These are phyloP conservation scores for Thripadectes ignobilis DNA, from an alignment of 2,797 vertebrate genomes.

Conservation along the genomic window DNA sequence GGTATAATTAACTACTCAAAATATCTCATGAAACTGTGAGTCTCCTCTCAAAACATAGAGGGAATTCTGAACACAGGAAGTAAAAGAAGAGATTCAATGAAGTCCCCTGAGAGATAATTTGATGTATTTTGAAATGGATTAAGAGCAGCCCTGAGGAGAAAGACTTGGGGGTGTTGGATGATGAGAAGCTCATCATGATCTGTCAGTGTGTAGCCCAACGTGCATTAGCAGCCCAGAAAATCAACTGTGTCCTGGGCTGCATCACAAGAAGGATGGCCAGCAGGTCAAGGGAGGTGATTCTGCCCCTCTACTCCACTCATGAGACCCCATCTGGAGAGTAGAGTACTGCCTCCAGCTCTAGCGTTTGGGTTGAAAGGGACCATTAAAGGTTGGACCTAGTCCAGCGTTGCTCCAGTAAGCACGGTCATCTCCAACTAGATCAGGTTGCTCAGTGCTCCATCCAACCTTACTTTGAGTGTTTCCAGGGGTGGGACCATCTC, in stretches of 20 bases:
- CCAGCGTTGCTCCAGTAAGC: background rate
- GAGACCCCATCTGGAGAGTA: background rate
- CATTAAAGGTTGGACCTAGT: background rate
- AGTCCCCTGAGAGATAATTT: background rate
- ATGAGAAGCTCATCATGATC: background rate
- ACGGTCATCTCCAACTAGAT: background rate
- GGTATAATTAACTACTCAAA: slow-evolving; percentile 46
- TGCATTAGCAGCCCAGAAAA: background rate
- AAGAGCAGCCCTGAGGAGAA: background rate
- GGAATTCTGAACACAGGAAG: background rate
- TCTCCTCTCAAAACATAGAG: slow-evolving; percentile 29
- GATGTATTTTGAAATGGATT: background rate
- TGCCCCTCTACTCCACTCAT: background rate
- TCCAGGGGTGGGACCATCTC: background rate
- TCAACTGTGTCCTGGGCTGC: background rate
- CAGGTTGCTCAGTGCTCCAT: background rate
- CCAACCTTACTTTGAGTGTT: background rate
- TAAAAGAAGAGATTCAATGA: background rate
- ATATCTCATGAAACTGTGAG: slow-evolving; percentile 25
- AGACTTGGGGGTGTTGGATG: background rate
- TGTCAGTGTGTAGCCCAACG: background rate
- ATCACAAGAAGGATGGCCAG: background rate
- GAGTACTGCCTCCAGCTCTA: background rate
- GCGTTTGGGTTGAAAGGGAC: background rate
- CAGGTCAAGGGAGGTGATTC: background rate